phyloP scores from a whole-genome alignment of 2,113 vertebrate genomes.

The Dicaeum eximium region DNA sequence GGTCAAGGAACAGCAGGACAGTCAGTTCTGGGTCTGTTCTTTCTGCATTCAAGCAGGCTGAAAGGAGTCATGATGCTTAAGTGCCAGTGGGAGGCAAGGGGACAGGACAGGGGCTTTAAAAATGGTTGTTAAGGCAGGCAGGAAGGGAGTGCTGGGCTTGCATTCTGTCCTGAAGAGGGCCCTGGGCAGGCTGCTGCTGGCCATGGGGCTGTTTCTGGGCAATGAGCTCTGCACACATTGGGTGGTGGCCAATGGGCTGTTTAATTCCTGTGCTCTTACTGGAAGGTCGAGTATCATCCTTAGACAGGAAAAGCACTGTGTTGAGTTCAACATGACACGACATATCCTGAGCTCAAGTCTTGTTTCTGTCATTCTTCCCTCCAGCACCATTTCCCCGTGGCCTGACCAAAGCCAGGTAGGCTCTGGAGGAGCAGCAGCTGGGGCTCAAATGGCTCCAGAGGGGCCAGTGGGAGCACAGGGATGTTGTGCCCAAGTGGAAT shows the following conservation, averaged over 20 bases:
- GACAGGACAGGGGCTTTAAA: neutral
- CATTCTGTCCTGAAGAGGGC: neutral
- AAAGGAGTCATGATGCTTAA: neutral
- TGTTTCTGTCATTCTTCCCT: neutral
- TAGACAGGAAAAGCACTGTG: neutral
- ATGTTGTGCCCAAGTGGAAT: neutral
- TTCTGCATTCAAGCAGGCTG: neutral
- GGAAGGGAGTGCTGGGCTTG: accelerated
- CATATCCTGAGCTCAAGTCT: neutral
- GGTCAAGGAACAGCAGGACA: neutral
- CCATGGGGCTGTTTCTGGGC: accelerated
- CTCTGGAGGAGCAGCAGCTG: neutral
- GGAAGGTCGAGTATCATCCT: neutral
- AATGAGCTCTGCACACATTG: too few species aligned
- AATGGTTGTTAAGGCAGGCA: too few species aligned
- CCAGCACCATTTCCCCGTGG: slow-evolving; percentile 65
- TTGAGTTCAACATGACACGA: accelerated
- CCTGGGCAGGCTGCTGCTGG: neutral
- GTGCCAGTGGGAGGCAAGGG: neutral
- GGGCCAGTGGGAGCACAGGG: accelerated
- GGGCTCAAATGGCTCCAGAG: accelerated
- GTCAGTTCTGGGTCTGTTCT: neutral
- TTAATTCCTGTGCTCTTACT: neutral
- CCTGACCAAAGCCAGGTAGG: slow-evolving; percentile 17
- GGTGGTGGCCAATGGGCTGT: neutral